These are phyloP conservation scores for Aldrovandia affinis DNA, from an alignment of 2,797 vertebrate species.

Conservation along the genomic window DNA sequence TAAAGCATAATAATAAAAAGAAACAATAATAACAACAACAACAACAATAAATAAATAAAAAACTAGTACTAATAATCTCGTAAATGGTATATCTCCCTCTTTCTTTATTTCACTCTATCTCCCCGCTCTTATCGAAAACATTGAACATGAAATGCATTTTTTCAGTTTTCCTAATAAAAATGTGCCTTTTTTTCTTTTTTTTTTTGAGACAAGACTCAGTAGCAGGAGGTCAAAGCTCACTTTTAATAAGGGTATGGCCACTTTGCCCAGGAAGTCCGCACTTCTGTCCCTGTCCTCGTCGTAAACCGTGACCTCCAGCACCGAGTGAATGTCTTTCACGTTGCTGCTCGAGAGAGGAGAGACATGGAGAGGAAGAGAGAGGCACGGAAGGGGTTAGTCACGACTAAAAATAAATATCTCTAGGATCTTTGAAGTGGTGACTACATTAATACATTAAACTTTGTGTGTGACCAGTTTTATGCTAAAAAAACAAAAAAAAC, in stretches of 20 bases:
- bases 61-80: background rate
- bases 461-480: slow-evolving; percentile 5
- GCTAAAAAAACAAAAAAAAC: background rate
- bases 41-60: background rate
- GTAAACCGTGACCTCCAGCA: slow-evolving; percentile 84
- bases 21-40: background rate
- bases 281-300: slow-evolving; percentile 83
- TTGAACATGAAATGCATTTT: no score
- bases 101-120: background rate
- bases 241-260: slow-evolving; percentile 81
- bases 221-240: slow-evolving; percentile 66
- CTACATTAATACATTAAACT: background rate
- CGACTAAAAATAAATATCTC: slow-evolving; percentile 9
- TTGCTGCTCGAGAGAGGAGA: slow-evolving; percentile 68
- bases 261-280: slow-evolving; percentile 85
- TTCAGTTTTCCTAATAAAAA: background rate
- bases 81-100: background rate
- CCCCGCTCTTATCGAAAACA: background rate
- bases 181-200: no score
- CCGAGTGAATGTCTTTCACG: slow-evolving; percentile 83
- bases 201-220: no score
- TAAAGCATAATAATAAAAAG: background rate
- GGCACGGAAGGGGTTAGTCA: background rate
- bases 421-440: background rate
- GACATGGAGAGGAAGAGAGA: slow-evolving; percentile 21